These are phyloP conservation scores for Tromatobia lineatoria DNA, from an alignment of 2,888 invertebrate species.

Conservation along the genomic window DNA sequence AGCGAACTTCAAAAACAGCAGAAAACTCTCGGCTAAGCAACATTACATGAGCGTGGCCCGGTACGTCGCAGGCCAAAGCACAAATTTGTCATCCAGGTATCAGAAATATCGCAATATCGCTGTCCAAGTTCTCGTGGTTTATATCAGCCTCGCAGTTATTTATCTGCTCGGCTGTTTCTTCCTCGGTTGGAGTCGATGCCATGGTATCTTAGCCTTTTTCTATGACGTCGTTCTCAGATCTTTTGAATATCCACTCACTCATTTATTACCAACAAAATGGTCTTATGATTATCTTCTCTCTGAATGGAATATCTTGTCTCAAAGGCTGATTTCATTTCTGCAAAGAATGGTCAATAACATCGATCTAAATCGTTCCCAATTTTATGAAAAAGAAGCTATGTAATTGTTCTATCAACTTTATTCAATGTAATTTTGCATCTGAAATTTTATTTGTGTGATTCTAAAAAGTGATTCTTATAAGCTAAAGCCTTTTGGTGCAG, in stretches of 20 bases:
- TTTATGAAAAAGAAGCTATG: not conserved
- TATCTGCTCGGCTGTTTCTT: slow-evolving; percentile 53
- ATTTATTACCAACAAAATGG: not conserved
- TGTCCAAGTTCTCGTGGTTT: slow-evolving; percentile 56
- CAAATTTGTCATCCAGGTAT: slow-evolving; percentile 82
- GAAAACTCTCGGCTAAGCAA: slow-evolving; percentile 88
- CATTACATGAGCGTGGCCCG: slow-evolving; percentile 93
- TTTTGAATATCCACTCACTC: not conserved
- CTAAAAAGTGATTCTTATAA: too few relatives aligned
- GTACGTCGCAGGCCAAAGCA: slow-evolving; percentile 91
- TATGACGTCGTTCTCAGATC: not conserved
- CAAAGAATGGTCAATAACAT: not conserved
- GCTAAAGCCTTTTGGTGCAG: not conserved
- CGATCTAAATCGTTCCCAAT: not conserved
- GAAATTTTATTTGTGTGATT: too few relatives aligned
- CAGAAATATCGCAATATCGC: slow-evolving; percentile 67
- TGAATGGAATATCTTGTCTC: not conserved
- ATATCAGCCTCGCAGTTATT: slow-evolving; percentile 45
- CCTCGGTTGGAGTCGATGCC: slow-evolving; percentile 42
- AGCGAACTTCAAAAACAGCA: slow-evolving; percentile 81
- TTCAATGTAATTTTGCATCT: not conserved
- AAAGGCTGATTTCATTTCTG: not conserved
- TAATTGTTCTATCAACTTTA: not conserved
- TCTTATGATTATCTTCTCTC: not conserved
- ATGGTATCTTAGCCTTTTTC: slow-evolving; percentile 2